phyloP scores from a whole-genome alignment of 2,797 vertebrate species.

The Gorsachius magnificus region DNA sequence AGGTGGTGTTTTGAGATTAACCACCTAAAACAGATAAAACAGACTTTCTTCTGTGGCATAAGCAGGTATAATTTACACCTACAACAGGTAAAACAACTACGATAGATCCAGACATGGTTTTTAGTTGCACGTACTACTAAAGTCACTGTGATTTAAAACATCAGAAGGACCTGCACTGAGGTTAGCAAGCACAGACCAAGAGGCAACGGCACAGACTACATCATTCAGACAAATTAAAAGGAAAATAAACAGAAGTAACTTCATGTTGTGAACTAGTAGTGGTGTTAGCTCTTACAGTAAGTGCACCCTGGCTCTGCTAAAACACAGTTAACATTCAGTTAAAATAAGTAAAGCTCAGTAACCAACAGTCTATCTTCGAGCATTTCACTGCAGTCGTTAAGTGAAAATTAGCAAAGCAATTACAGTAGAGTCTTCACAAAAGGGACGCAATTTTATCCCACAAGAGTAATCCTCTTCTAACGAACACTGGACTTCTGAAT shows the following conservation, averaged over 20 bases:
- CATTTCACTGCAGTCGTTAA: neutral
- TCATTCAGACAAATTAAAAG: neutral
- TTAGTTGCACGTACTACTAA: neutral
- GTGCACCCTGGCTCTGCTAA: neutral
- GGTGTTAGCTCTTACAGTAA: neutral
- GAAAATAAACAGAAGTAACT: slow-evolving; percentile 9
- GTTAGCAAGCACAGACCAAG: neutral
- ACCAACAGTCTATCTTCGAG: neutral
- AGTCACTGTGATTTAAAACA: slow-evolving; percentile 4
- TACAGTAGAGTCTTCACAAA: neutral
- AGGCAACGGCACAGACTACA: neutral
- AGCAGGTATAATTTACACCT: neutral
- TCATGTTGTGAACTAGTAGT: neutral
- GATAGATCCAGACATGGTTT: neutral
- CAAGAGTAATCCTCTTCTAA: neutral
- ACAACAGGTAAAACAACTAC: neutral
- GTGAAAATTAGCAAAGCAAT: neutral
- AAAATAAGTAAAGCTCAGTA: neutral
- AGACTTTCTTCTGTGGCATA: neutral
- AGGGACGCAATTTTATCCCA: neutral
- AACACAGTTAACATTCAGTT: neutral
- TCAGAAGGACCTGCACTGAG: neutral
- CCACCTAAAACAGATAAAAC: neutral
- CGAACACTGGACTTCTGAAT: neutral
- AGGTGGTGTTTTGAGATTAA: neutral